Conservation (phyloP, 2,888 invertebrate genomes). For the Drosophila anomalata region DNA sequence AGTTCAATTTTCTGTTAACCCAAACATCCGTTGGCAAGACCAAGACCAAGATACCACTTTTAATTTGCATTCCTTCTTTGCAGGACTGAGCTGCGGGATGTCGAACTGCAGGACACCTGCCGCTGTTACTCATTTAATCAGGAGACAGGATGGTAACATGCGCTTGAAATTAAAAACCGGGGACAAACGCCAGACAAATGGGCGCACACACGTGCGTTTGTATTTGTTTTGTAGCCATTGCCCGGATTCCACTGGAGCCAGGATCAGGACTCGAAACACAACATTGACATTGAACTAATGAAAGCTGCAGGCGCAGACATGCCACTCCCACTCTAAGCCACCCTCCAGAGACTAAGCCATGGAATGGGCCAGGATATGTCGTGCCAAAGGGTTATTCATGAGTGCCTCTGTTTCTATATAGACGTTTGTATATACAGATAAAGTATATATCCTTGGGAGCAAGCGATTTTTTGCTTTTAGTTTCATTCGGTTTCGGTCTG, state of each 20-base stretch:
- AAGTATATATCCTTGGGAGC: background rate
- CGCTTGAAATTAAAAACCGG: conserved; percentile 59
- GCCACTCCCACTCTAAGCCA: background rate
- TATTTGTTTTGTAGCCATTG: conserved; percentile 3
- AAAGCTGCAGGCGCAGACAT: conserved; percentile 63
- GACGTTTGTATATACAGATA: background rate
- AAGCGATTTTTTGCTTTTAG: conserved; percentile 12
- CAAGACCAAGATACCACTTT: conserved; percentile 28
- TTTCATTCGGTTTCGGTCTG: conserved; percentile 13
- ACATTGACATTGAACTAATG: conserved; percentile 72
- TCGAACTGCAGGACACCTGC: conserved; percentile 46
- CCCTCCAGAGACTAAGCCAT: conserved; percentile 11
- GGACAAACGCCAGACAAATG: conserved; percentile 11
- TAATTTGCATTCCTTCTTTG: conserved; percentile 63
- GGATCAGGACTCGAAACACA: conserved; percentile 45
- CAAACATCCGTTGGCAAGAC: conserved; percentile 6
- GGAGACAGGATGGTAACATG: conserved; percentile 35
- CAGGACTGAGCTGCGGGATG: conserved; percentile 15
- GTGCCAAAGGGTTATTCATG: conserved; percentile 63
- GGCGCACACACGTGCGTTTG: conserved; percentile 2
- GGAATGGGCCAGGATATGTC: conserved; percentile 50
- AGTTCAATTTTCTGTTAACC: conserved; percentile 20
- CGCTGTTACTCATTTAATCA: conserved; percentile 62
- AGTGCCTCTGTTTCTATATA: conserved; percentile 8
- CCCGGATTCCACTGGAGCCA: conserved; percentile 14